Percentiles rank a stretch among this genome's conserved stretches.
These are phyloP conservation scores for Aplocera efformata DNA, from an alignment of 2,888 invertebrate species.

Conservation along the genomic window DNA sequence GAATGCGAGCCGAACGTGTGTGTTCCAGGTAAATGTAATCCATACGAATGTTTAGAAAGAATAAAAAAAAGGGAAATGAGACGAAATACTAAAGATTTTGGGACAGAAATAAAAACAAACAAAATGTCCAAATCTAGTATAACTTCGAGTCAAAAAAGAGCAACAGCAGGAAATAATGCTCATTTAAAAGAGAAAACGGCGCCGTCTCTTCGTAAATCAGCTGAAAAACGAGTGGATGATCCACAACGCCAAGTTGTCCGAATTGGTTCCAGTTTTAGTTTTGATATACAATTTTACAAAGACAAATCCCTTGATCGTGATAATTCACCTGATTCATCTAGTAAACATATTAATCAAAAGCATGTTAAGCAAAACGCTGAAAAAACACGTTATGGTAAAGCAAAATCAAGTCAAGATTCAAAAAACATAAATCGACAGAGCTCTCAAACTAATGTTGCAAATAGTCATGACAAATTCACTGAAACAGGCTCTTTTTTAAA, in stretches of 20 bases:
- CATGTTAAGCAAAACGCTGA: too few species aligned
- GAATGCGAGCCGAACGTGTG: conserved; percentile 15
- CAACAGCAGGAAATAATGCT: conserved; percentile 1
- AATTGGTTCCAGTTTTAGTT: conserved; percentile 39
- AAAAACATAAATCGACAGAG: not conserved
- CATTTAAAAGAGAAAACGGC: conserved; percentile 1
- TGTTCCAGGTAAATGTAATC: conserved; percentile 13
- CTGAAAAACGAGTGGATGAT: not conserved
- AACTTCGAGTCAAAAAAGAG: conserved; percentile 4
- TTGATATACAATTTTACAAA: conserved; percentile 41
- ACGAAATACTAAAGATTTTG: conserved; percentile 8
- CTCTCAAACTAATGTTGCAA: conserved; percentile 13
- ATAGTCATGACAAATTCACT: conserved; percentile 19
- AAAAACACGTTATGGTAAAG: conserved; percentile 21
- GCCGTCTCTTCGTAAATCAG: not conserved
- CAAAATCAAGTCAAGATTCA: conserved; percentile 8
- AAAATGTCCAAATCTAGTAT: conserved; percentile 10
- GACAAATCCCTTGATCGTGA: conserved; percentile 8
- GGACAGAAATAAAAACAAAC: conserved; percentile 3
- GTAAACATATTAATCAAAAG: conserved; percentile 5
- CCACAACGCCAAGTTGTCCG: conserved; percentile 29
- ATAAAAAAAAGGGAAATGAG: conserved; percentile 6
- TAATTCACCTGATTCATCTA: not conserved
- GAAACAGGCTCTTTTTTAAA: conserved; percentile 21
- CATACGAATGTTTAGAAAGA: conserved; percentile 10